Base-by-base conservation (phyloP, 2,888 invertebrate species). In the Drosophila acutilabella region DNA sequence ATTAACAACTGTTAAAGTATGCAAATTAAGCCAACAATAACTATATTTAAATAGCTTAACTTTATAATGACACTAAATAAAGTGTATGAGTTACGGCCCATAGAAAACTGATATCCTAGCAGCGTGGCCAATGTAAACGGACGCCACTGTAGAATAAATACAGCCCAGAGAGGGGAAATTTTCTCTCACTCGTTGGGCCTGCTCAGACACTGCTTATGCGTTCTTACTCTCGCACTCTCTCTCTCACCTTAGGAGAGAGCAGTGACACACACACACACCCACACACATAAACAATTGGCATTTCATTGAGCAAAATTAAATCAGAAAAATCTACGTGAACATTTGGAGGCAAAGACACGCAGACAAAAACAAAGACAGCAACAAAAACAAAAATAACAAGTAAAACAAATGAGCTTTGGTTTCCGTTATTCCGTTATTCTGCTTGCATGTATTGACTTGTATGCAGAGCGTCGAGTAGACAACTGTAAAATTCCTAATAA, bases 401-500 rank as follows among this genome's bases (percentile, higher is more conserved):
- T 0, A 30, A 16, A 60, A 41, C 48, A 52, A n/a, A 14, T 65
- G 62, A 57, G 65, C 60, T 61, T 59, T 56, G 59, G n/a, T 26
- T 53, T 54, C 53, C 62, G 70, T 53, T 59, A 23, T 70, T 78
- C 59, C 51, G 70, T 53, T 59, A 23, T 70, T 78, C 59, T 48
- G 26, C 42, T 58, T 69, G 62, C 53, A 50, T 67, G 53, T 66
- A 67, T 76, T 67, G 76, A 75, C 62, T 60, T 54, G 57, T 50
- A 58, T 54, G 61, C 61, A 44, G 26, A 53, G 33, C 48, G 40
- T 42, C 18, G 42, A 65, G 47, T 38, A 26, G 44, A 62, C 64
- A 51, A 58, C 59, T 59, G 61, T 38, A 69, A 74, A 82, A 89
- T 67, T 83, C 76, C 78, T 89, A 88, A 88, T 88, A 88, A 89